Percentiles rank a stretch among this genome's conserved stretches.
Conservation (phyloP, 2,888 invertebrate species). For the Dasysyrphus albostriatus region DNA sequence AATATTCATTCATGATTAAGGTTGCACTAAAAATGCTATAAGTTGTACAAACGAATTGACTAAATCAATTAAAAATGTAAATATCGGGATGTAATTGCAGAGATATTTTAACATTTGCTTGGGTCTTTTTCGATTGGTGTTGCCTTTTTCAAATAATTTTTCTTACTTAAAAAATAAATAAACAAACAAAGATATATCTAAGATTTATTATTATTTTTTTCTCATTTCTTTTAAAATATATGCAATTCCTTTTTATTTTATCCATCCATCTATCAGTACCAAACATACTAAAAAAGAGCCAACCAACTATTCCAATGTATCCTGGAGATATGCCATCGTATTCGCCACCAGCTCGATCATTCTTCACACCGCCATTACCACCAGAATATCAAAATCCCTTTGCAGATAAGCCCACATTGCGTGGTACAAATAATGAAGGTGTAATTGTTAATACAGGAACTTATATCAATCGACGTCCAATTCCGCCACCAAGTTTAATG, state of each 20-base stretch:
- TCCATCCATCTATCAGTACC: constrained; percentile 80
- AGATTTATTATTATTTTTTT: neutral
- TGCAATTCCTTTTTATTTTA: constrained; percentile 1
- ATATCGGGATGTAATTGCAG: no score
- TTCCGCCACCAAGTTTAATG: constrained; percentile 92
- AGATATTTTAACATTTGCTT: neutral
- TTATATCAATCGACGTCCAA: constrained; percentile 90
- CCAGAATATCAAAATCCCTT: constrained; percentile 94
- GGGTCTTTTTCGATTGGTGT: neutral
- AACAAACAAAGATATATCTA: no score
- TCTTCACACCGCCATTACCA: constrained; percentile 93
- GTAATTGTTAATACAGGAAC: constrained; percentile 79
- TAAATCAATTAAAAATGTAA: no score
- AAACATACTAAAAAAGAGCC: constrained; percentile 86
- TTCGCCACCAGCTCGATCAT: constrained; percentile 91
- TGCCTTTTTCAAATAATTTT: neutral
- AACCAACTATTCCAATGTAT: constrained; percentile 86
- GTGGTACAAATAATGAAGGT: constrained; percentile 88
- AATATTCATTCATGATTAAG: no score
- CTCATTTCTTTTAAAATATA: neutral
- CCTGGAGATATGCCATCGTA: constrained; percentile 91
- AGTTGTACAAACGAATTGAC: no score
- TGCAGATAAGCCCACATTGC: constrained; percentile 94
- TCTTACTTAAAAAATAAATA: neutral
- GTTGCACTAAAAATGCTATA: no score